Percentiles rank a stretch among this genome's conserved stretches.
Evolutionary conservation across 30 jellyfish, hydroid and myxozoan species (phyloP).

Genomic region (Sanderia malayensis): DNA sequence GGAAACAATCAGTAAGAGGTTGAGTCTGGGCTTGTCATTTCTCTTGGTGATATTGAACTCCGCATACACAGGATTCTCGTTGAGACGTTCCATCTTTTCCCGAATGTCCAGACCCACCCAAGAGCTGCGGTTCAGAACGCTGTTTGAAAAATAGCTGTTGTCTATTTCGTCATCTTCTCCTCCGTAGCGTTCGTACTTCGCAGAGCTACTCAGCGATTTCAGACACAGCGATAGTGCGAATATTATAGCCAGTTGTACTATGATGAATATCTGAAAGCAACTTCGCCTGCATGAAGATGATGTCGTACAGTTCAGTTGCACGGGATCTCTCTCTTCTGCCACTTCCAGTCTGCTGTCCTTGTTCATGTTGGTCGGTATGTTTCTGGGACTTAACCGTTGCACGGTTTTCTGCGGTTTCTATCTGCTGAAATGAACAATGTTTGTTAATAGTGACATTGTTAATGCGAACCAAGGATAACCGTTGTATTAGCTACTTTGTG

Average conservation of each 20-base stretch:
- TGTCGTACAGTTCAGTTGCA: slow-evolving; percentile 43
- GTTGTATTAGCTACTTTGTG: too few relatives aligned
- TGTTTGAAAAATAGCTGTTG: neutral
- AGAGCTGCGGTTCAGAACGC: neutral
- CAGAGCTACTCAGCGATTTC: neutral
- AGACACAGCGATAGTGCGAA: slow-evolving; percentile 24
- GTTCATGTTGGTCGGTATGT: too few relatives aligned
- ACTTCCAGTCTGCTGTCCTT: too few relatives aligned
- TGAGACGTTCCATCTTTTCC: slow-evolving; percentile 42
- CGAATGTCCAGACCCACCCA: slow-evolving; percentile 16
- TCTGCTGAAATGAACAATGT: too few relatives aligned
- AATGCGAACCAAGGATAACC: too few relatives aligned
- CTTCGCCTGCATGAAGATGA: slow-evolving; percentile 55
- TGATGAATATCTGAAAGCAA: slow-evolving; percentile 31
- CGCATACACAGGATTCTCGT: slow-evolving; percentile 51
- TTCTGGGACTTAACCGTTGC: too few relatives aligned
- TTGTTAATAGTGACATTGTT: too few relatives aligned
- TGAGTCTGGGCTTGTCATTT: slow-evolving; percentile 18
- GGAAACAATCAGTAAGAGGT: slow-evolving; percentile 51
- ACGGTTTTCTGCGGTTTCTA: too few relatives aligned
- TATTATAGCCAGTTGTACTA: slow-evolving; percentile 29
- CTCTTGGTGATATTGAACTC: slow-evolving; percentile 37
- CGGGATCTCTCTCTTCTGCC: slow-evolving; percentile 27
- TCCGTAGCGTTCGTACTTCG: neutral
- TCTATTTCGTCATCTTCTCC: neutral